Evolutionary conservation across 2,113 vertebrate species (phyloP), one percentile per base, ranked within the genome.

Genomic region (Gila orcuttii): DNA sequence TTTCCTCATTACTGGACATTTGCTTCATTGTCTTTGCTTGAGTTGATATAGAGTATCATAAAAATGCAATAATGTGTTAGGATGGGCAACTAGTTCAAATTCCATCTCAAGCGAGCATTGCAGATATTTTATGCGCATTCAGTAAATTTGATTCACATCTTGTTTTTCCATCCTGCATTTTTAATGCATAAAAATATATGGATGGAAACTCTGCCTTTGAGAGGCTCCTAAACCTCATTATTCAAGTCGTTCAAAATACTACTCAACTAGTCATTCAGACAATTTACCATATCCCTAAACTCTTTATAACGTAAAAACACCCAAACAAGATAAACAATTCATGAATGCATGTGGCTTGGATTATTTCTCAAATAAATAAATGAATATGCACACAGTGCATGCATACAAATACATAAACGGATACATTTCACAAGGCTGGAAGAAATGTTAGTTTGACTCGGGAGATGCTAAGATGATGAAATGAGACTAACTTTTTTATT

Each of bases 1-100:
- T 23, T 8, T 23, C 79, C 45, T 69, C 79, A 33, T 82, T 68
- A 52, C 17, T n/a, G 45, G 62, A 69, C 62, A 52, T 78, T 23
- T 25, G 73, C 73, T 50, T 75, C 39, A 25, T 74, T 9, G 39
- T 25, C 71, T 25, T 50, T 4, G 42, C 42, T 50, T 15, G 23
- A 50, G 42, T 25, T 75, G 23, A 75, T 17, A 8, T 75, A 28
- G 42, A 50, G 42, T 8, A 28, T 25, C n/a, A 75, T 42, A 42
- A 28, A 50, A 50, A 50, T 75, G 23, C 12, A 25, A 5, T 71
- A 42, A 9, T 36, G 31, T 28, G 31, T 19, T 36, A 36, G 66
- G 33, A 69, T 69, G 33, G 23, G 21, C 71, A 74, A 12, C 71
- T 47, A 47, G 39, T 73, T 71, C 39, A 19, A 71, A 23, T 21